phyloP scores from a whole-genome alignment of 1,140 invertebrate species.

The Orius laevigatus region DNA sequence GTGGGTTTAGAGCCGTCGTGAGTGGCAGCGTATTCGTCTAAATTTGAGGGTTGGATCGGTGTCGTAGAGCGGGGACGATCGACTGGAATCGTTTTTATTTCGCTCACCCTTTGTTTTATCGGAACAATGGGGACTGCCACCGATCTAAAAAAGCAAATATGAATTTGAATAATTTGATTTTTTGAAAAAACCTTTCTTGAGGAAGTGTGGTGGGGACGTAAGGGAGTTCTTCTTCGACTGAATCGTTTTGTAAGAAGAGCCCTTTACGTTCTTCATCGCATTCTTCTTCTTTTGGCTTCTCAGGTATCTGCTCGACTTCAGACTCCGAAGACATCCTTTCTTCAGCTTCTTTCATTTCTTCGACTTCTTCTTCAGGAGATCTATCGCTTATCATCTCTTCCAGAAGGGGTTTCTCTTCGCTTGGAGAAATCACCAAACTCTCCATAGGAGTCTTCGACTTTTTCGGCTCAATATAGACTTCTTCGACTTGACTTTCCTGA shows the following conservation, averaged over 20 bases:
- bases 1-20: constrained; percentile 26
- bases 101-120: constrained; percentile 50
- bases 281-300: constrained; percentile 24
- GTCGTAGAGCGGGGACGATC: constrained; percentile 74
- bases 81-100: constrained; percentile 62
- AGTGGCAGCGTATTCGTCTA: constrained; percentile 45
- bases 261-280: constrained; percentile 51
- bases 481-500: no score
- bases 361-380: constrained; percentile 6
- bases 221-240: constrained; percentile 72
- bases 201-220: constrained; percentile 74
- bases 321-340: constrained; percentile 59
- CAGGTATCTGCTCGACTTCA: constrained; percentile 39
- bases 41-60: constrained; percentile 54
- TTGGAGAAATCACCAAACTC: background rate
- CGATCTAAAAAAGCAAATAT: constrained; percentile 31
- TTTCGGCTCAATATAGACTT: constrained; percentile 2
- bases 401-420: background rate
- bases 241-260: constrained; percentile 60
- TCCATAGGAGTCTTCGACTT: background rate
- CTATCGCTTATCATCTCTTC: background rate
- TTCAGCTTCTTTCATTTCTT: constrained; percentile 23
- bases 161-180: background rate
- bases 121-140: constrained; percentile 64
- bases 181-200: constrained; percentile 36